Evolutionary conservation across 2,797 vertebrate genomes (phyloP), one percentile per base, ranked within the genome.

Genomic region (Oceanodroma leucorhoa): DNA sequence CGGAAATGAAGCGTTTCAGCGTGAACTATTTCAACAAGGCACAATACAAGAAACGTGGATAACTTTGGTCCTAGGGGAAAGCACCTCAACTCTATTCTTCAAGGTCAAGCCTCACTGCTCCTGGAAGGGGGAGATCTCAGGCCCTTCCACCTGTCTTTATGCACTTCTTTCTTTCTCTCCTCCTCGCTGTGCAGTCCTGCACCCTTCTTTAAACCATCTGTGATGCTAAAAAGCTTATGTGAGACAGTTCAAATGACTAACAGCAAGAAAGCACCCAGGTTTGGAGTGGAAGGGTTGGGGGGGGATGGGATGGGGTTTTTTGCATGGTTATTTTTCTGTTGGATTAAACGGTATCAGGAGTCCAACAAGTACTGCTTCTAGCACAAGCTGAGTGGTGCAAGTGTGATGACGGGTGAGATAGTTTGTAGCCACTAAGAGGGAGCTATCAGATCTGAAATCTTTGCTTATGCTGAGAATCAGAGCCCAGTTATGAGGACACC

Each of bases 1-100:
- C 2, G 6, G 60, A 85, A 85, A 75, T 1, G 0, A 89, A 80
- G 70, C 0, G 0, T 48, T 30, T 14, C 43, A 70, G 5, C 14
- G 50, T 21, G 48, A 91, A 53, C 15, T 66, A 29, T 30, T 85
- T 66, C 76, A 67, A 21, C 23, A 90, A 75, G 48, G 69, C 46
- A 57, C 20, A 77, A 26, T 21, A 16, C 41, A 41, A 57, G 64
- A 70, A 75, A 38, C 0, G 0, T 8, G 13, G 16, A 36, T 53
- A 45, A 45, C 64, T 61, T 8, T 21, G 34, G 50, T 71, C 46
- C 5, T 3, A 24, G 23, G 36, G 50, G 27, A 71, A 85, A 41
- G 48, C 46, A 57, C 36, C 53, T 70, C 64, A 66, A 0, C 38
- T 73, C 71, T 79, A 27, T 61, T 41, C 43, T 54, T 78, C 48